Conservation (phyloP, 2,888 invertebrate species). For the Podabrus alpinus region DNA sequence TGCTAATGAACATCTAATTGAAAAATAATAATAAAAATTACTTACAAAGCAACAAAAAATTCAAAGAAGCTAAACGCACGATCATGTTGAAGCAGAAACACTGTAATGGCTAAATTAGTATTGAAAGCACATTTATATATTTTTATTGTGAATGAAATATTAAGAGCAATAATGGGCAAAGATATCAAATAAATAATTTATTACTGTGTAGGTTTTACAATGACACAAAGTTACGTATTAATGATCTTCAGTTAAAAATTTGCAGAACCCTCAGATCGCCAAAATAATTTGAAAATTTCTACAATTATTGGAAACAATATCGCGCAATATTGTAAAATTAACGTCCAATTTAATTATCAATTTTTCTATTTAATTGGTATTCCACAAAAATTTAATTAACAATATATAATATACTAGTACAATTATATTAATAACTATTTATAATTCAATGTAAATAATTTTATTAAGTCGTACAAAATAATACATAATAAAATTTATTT, state of each 20-base stretch:
- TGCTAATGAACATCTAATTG: not conserved
- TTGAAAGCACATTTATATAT: not conserved
- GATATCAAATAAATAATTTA: not conserved
- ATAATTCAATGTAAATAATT: too few relatives aligned
- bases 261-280: not conserved
- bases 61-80: not conserved
- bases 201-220: not conserved
- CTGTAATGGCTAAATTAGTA: not conserved
- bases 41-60: not conserved
- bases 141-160: not conserved
- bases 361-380: not conserved
- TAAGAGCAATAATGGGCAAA: not conserved
- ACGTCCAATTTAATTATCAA: too few relatives aligned
- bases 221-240: not conserved
- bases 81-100: not conserved
- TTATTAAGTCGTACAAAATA: too few relatives aligned
- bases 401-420: too few relatives aligned
- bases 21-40: not conserved
- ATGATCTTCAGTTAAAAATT: not conserved
- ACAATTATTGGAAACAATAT: not conserved
- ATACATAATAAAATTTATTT: not conserved
- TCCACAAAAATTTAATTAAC: not conserved
- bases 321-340: not conserved
- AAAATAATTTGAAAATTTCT: not conserved
- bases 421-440: too few relatives aligned